These are phyloP conservation scores for Microctenopoma steveboyesi DNA, from an alignment of 2,797 vertebrate genomes.

Conservation along the genomic window DNA sequence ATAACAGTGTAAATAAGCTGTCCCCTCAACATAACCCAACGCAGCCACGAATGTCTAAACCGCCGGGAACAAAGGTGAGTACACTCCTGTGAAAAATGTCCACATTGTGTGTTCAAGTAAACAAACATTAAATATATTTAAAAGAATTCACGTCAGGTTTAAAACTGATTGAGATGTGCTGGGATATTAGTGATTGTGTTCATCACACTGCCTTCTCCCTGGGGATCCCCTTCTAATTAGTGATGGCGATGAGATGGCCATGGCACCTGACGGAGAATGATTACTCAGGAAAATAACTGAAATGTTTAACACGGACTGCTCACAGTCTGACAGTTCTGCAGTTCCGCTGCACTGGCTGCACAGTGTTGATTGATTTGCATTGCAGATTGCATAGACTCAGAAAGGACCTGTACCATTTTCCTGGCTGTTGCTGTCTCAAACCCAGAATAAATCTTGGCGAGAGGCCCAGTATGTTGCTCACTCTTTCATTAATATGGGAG, in stretches of 20 bases:
- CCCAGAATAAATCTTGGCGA: conserved; percentile 65
- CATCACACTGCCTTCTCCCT: conserved; percentile 37
- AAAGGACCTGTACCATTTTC: conserved; percentile 70
- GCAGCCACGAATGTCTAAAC: too few relatives aligned
- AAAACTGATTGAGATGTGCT: conserved; percentile 41
- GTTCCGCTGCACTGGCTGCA: conserved; percentile 44
- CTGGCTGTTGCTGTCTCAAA: conserved; percentile 67
- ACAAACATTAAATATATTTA: not conserved
- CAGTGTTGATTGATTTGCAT: conserved; percentile 75
- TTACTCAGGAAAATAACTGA: conserved; percentile 57
- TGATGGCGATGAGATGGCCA: conserved; percentile 59
- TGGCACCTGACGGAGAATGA: conserved; percentile 77
- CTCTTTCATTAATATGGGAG: conserved; percentile 70
- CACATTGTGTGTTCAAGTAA: not conserved
- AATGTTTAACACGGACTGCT: conserved; percentile 61
- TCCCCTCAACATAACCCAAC: too few relatives aligned
- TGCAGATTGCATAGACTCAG: conserved; percentile 71
- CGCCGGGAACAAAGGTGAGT: too few relatives aligned
- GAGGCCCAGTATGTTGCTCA: conserved; percentile 55
- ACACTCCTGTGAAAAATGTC: too few relatives aligned
- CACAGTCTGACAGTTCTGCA: conserved; percentile 51
- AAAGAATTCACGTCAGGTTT: not conserved
- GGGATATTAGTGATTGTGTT: conserved; percentile 24
- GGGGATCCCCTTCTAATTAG: conserved; percentile 66
- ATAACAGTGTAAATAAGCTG: too few relatives aligned